Conservation (phyloP, 2,113 vertebrate species). For the Ramphastos sulfuratus region DNA sequence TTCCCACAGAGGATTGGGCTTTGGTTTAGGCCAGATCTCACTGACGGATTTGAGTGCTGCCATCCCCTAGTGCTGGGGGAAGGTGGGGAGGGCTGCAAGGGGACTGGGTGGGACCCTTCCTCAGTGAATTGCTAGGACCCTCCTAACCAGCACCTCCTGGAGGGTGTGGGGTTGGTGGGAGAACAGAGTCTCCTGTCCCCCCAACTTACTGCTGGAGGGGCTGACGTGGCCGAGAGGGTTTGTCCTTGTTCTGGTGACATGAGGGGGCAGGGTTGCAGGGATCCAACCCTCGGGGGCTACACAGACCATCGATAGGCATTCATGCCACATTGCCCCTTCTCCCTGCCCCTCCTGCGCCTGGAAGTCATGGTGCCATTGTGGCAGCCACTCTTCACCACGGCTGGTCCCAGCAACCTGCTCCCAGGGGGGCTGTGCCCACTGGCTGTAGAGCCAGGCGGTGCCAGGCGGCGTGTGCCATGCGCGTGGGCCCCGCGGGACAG, state of each 20-base stretch:
- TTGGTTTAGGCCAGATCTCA: not conserved
- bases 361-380: not conserved
- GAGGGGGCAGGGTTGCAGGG: not conserved
- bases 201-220: not conserved
- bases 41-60: not conserved
- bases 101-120: not conserved
- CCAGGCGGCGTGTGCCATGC: fast-evolving
- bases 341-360: not conserved
- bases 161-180: not conserved
- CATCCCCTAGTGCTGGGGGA: not conserved
- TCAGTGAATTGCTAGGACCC: not conserved
- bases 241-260: not conserved
- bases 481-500: not conserved
- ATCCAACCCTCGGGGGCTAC: not conserved
- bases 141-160: not conserved
- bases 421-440: fast-evolving
- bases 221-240: fast-evolving
- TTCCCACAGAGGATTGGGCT: not conserved
- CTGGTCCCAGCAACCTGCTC: not conserved
- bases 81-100: not conserved
- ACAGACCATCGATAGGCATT: not conserved
- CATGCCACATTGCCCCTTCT: fast-evolving
- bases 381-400: not conserved
- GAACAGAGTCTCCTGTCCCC: not conserved
- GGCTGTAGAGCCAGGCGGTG: not conserved